These are phyloP conservation scores for Dromius quadrimaculatus DNA, from an alignment of 2,888 invertebrate genomes.

Conservation along the genomic window DNA sequence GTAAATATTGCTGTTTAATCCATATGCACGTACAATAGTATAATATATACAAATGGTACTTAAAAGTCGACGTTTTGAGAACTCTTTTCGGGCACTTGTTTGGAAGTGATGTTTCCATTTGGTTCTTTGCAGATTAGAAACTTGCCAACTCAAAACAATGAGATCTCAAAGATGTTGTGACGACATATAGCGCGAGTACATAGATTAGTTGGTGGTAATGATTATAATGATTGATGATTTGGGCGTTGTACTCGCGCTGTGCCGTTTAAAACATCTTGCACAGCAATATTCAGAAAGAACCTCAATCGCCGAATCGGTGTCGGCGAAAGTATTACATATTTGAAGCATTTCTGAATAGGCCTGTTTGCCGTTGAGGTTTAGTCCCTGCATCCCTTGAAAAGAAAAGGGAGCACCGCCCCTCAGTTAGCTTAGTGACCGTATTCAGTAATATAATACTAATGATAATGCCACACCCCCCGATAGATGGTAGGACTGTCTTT, in stretches of 20 bases:
- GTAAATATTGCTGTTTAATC: constrained; percentile 52
- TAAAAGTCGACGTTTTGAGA: constrained; percentile 23
- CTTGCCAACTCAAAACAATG: constrained; percentile 37
- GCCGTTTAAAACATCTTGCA: neutral
- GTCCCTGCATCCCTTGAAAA: constrained; percentile 59
- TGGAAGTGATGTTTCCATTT: constrained; percentile 1
- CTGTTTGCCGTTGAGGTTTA: constrained; percentile 68
- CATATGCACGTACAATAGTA: constrained; percentile 52
- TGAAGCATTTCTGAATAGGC: constrained; percentile 68
- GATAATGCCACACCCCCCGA: constrained; percentile 53
- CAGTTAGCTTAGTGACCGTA: constrained; percentile 52
- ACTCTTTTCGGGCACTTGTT: neutral
- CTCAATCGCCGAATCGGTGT: constrained; percentile 20
- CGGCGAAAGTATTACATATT: constrained; percentile 41
- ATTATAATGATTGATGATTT: neutral
- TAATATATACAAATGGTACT: constrained; percentile 44
- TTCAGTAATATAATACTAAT: constrained; percentile 52
- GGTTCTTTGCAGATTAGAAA: constrained; percentile 46
- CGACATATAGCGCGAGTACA: constrained; percentile 28
- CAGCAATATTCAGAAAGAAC: constrained; percentile 51
- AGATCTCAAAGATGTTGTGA: constrained; percentile 43
- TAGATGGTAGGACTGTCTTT: constrained; percentile 55
- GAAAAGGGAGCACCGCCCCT: constrained; percentile 51
- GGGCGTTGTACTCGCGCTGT: neutral
- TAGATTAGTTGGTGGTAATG: neutral